Evolutionary conservation across 2,113 vertebrate species (phyloP), one percentile per base, ranked within the genome.

Genomic region (Mormoops blainvillei): DNA sequence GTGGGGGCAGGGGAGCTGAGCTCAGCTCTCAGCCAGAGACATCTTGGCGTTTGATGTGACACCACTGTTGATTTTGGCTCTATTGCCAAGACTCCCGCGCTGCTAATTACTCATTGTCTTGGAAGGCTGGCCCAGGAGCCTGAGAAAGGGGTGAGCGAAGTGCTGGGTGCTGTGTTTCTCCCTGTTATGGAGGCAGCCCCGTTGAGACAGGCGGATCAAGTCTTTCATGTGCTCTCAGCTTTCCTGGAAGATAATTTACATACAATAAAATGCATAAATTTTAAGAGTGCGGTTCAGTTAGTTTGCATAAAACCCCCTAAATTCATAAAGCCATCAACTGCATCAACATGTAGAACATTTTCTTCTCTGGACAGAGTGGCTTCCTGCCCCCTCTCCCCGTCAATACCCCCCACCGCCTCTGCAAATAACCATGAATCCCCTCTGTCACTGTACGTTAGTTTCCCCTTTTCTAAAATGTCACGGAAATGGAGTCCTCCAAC

Each of bases 11-110:
- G 70, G 89, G 76, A 2, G 50, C 91, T 63, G 50, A 63, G 43
- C 18, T 92, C 82, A 93, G 95, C 68, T 94, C 77, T 68, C n/a
- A 43, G 50, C 90, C n/a, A 8, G 82, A 95, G 96, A 82, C 3
- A 58, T 85, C 95, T 97, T 94, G 82, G 95, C 93, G 50, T 95
- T 87, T 93, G 91, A 94, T 61, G 82, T 22, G 88, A 92, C 61
- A 65, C 85, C 74, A 96, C 95, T 98, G 97, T 97, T 97, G 95
- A 58, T 96, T 87, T 96, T 97, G 97, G 97, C 97, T 89, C 83
- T 7, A 0, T 45, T 82, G 89, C 73, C 89, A 87, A 94, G 94
- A 81, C 88, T 95, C 73, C 74, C 54, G 90, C 24, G 0, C 0
- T n/a, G 82, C 68, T 88, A 81, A 97, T 96, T 96, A 97, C 77